Evolutionary conservation across 2,888 invertebrate species (phyloP), one percentile per base, ranked within the genome.

Genomic region (Aphrophora alni): DNA sequence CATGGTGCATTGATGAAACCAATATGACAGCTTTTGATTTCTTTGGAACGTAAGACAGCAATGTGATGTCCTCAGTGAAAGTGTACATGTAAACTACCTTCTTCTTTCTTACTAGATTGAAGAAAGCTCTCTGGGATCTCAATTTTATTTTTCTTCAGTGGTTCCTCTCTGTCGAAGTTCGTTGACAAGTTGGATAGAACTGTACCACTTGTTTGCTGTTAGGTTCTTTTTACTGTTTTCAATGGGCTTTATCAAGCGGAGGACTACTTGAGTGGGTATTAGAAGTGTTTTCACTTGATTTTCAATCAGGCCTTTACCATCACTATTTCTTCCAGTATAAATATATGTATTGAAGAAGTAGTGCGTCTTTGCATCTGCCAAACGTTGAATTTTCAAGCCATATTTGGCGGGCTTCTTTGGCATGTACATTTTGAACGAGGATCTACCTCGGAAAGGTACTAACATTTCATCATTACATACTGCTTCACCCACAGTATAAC

Each of bases 91-190:
- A n/a, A n/a, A n/a, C n/a, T n/a, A n/a, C n/a, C 26, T 26, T 73
- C 78, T 72, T 72, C 78, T 26, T 73, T 78, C 24, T 14, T 21
- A 24, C 59, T 78, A 7, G 21, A 26, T 73, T 72, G 78, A 7
- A 44, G 26, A 26, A 78, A 78, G 27, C 25, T 73, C 17, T 24
- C 26, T 78, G n/a, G n/a, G n/a, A n/a, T n/a, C n/a, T n/a, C n/a
- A n/a, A n/a, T n/a, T n/a, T n/a, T n/a, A n/a, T n/a, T 78, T 44
- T 78, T 72, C 51, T 78, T 78, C 51, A 78, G 72, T 72, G 10
- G 28, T 8, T 44, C 44, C 44, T 44, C 44, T 44, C 44, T 44
- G 44, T 17, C 44, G 14, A 44, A 44, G 44, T 44, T 72, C n/a
- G 25, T 72, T 26, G 10, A 10, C 14, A 25, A 72, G 72, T 25